A percentile compares a stretch with the other conserved stretches of the same genome.
phyloP scores from a whole-genome alignment of 2,113 vertebrate species.

The Hippocampus mohnikei region DNA sequence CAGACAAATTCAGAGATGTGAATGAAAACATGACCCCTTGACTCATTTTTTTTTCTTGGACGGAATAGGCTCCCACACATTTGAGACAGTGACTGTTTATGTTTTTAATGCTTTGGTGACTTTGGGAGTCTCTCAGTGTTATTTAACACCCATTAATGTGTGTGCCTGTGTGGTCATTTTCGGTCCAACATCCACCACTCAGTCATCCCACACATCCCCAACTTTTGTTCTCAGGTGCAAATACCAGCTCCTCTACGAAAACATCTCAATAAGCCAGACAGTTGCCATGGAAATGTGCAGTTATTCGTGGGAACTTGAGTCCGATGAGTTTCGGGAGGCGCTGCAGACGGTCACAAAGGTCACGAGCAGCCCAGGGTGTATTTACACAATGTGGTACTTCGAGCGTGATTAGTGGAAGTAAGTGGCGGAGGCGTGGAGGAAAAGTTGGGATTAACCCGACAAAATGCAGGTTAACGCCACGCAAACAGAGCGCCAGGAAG shows the following conservation, averaged over 20 bases:
- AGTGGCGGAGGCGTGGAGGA: constrained; percentile 9
- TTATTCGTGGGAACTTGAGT: constrained; percentile 26
- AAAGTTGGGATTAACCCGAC: constrained; percentile 47
- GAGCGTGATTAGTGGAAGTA: constrained; percentile 33
- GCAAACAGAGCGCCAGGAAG: constrained; percentile 37
- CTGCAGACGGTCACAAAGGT: constrained; percentile 33
- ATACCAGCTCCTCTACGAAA: constrained; percentile 18
- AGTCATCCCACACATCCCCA: constrained; percentile 28
- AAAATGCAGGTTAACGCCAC: constrained; percentile 49
- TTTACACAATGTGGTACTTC: constrained; percentile 34
- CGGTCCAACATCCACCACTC: constrained; percentile 24
- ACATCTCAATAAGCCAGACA: constrained; percentile 9
- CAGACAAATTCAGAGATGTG: neutral
- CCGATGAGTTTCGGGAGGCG: constrained; percentile 14
- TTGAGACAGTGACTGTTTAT: neutral
- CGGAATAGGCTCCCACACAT: neutral
- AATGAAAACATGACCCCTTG: neutral
- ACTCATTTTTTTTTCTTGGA: neutral
- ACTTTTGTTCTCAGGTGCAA: constrained; percentile 39
- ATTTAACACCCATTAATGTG: neutral
- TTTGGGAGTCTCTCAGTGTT: neutral
- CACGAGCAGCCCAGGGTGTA: constrained; percentile 25
- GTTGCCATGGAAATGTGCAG: constrained; percentile 32
- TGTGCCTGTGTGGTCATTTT: constrained; percentile 38
- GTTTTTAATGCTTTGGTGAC: neutral